A percentile compares a stretch with the other conserved stretches of the same genome.
Conservation (phyloP, 2,888 invertebrate species). For the Eupelmus urozonus region DNA sequence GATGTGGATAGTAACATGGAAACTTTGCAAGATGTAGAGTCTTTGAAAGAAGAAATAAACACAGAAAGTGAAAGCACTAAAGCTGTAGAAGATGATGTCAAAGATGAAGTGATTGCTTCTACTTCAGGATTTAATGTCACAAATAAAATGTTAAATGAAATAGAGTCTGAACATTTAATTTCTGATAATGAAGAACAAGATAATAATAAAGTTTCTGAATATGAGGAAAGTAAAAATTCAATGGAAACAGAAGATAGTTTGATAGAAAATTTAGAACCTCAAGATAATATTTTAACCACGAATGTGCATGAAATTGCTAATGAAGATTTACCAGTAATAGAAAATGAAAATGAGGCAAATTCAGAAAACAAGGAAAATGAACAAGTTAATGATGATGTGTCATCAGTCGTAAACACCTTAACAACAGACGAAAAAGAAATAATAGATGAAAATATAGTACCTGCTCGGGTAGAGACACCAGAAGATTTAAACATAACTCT, state of each 20-base stretch:
- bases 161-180: too few species aligned
- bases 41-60: background rate
- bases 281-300: background rate
- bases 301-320: background rate
- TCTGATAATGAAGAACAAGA: background rate
- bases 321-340: background rate
- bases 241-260: background rate
- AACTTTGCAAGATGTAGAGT: conserved; percentile 20
- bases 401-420: background rate
- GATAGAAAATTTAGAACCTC: background rate
- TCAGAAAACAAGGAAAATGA: background rate
- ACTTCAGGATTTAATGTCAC: background rate
- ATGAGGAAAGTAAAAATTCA: background rate
- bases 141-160: conserved; percentile 6
- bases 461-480: background rate
- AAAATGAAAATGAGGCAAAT: conserved; percentile 4
- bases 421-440: conserved; percentile 24
- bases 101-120: background rate
- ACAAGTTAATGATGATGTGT: background rate
- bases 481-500: conserved; percentile 27
- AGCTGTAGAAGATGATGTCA: background rate
- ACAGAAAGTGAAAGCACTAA: background rate
- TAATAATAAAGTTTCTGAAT: too few species aligned
- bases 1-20: conserved; percentile 4
- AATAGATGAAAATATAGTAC: background rate